These are phyloP conservation scores for Cassiopea xamachana DNA, from an alignment of 30 jellyfish, hydroid and myxozoan species.

Conservation along the genomic window DNA sequence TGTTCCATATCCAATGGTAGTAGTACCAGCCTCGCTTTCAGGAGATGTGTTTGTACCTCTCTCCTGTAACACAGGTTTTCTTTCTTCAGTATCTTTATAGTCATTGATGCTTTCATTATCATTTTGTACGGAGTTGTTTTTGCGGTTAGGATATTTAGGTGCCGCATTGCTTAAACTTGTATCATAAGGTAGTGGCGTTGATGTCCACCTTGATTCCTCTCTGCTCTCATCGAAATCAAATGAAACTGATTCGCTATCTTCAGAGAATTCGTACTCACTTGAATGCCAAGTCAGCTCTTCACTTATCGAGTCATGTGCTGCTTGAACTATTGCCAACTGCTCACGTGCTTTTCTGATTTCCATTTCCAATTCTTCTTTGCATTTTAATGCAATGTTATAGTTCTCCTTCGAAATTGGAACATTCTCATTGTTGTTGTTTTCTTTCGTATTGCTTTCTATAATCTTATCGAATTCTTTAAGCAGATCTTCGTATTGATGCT, in stretches of 20 bases:
- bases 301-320: slow-evolving; percentile 54
- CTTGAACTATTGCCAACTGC: slow-evolving; percentile 73
- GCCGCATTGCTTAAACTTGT: neutral
- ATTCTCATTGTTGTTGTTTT: slow-evolving; percentile 38
- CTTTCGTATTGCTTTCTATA: slow-evolving; percentile 45
- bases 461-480: slow-evolving; percentile 71
- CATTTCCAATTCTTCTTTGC: slow-evolving; percentile 79
- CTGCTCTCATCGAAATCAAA: slow-evolving; percentile 39
- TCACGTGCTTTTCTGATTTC: slow-evolving; percentile 81
- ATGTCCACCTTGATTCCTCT: slow-evolving; percentile 26
- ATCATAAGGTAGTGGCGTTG: slow-evolving; percentile 62
- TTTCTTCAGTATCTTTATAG: neutral
- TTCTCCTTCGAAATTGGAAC: slow-evolving; percentile 62
- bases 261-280: slow-evolving; percentile 67
- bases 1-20: neutral
- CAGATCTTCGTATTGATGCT: slow-evolving; percentile 70
- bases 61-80: slow-evolving; percentile 16
- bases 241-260: slow-evolving; percentile 45
- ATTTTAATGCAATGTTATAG: slow-evolving; percentile 64
- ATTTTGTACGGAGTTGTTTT: slow-evolving; percentile 16
- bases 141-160: neutral
- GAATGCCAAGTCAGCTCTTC: slow-evolving; percentile 45
- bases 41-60: slow-evolving; percentile 61
- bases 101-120: slow-evolving; percentile 18
- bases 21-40: slow-evolving; percentile 55